Evolutionary conservation across 2,113 vertebrate genomes (phyloP).

Genomic region (Mus spicilegus): DNA sequence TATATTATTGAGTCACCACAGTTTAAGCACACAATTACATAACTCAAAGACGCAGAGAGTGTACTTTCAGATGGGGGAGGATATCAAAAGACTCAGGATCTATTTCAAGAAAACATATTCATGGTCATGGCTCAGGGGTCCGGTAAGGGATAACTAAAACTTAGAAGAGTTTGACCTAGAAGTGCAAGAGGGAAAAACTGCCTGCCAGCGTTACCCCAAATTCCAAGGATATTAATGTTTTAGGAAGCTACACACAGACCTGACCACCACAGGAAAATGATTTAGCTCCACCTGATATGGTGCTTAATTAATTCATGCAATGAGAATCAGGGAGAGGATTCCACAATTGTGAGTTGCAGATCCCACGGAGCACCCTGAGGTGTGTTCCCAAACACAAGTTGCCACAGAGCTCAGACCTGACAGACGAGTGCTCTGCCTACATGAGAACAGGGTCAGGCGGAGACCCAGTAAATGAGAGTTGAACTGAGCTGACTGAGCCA

Average conservation of each 20-base stretch:
- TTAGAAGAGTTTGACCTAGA: not conserved
- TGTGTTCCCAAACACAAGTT: not conserved
- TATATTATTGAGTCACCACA: constrained; percentile 13
- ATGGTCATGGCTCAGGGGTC: not conserved
- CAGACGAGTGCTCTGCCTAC: not conserved
- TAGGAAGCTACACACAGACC: not conserved
- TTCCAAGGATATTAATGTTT: not conserved
- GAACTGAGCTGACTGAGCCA: constrained; percentile 18
- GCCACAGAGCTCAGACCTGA: not conserved
- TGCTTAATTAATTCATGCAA: not conserved
- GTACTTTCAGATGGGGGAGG: constrained; percentile 12
- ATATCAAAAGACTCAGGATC: not conserved
- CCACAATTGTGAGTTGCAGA: not conserved
- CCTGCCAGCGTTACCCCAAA: not conserved
- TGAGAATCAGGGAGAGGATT: not conserved
- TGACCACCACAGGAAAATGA: not conserved
- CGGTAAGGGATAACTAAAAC: not conserved
- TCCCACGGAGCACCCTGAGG: not conserved
- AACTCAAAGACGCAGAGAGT: constrained; percentile 4
- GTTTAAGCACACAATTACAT: constrained; percentile 47
- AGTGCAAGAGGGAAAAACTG: not conserved
- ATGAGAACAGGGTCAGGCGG: not conserved
- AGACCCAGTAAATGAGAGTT: not conserved
- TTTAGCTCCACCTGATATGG: not conserved
- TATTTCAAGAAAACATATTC: constrained; percentile 56